Evolutionary conservation across 2,113 vertebrate genomes (phyloP).

Genomic region (Pleuronectes platessa): DNA sequence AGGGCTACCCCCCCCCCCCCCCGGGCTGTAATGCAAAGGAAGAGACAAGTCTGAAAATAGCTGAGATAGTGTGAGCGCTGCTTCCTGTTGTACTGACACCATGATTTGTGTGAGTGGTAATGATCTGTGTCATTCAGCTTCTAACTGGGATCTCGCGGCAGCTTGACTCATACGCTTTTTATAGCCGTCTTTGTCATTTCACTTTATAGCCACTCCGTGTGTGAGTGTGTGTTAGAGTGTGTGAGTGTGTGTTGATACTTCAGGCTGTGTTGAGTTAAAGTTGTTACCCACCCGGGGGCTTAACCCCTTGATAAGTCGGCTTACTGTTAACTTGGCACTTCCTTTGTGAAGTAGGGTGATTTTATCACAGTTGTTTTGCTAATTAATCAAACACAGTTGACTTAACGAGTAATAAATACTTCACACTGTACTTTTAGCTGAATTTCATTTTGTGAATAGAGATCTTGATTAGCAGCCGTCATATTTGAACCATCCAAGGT

Average conservation of each 20-base stretch:
- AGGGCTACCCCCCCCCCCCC: too few species aligned
- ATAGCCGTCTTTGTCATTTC: slow-evolving; percentile 66
- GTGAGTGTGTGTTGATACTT: slow-evolving; percentile 29
- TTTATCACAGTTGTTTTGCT: background rate
- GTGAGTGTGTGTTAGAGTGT: slow-evolving; percentile 4
- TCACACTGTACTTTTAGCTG: too few species aligned
- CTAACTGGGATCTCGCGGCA: slow-evolving; percentile 67
- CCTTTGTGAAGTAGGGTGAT: slow-evolving; percentile 4
- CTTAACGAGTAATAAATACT: too few species aligned
- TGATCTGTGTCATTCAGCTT: slow-evolving; percentile 75
- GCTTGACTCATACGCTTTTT: slow-evolving; percentile 75
- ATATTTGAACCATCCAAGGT: too few species aligned
- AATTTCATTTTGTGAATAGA: too few species aligned
- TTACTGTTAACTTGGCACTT: slow-evolving; percentile 15
- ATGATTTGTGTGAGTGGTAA: slow-evolving; percentile 67
- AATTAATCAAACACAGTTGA: too few species aligned
- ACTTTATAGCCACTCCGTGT: slow-evolving; percentile 30
- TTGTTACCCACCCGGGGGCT: slow-evolving; percentile 38
- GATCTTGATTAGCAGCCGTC: too few species aligned
- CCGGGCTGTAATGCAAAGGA: slow-evolving; percentile 2
- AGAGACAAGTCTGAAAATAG: slow-evolving; percentile 42
- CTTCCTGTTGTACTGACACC: slow-evolving; percentile 39
- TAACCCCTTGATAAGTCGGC: slow-evolving; percentile 11
- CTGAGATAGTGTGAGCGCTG: slow-evolving; percentile 41
- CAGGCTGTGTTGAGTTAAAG: slow-evolving; percentile 27